Evolutionary conservation across 2,888 invertebrate genomes (phyloP).

Genomic region (Epinotia ramella): DNA sequence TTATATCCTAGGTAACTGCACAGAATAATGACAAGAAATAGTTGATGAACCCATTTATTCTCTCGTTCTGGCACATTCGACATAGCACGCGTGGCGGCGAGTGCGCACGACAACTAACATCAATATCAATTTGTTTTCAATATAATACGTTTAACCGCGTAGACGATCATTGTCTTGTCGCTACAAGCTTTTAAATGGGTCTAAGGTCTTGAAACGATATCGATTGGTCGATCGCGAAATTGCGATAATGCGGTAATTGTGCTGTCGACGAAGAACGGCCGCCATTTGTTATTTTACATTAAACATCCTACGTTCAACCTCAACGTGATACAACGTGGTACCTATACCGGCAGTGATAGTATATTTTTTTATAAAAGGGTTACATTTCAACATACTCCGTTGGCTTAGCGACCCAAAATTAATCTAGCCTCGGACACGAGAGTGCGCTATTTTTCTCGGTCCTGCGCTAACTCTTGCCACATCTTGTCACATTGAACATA

Average conservation of each 20-base stretch:
- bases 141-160: neutral
- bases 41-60: neutral
- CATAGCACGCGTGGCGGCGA: neutral
- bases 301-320: neutral
- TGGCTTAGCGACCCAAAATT: too few species aligned
- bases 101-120: neutral
- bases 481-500: too few species aligned
- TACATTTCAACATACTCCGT: too few species aligned
- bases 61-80: neutral
- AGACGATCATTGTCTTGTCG: conserved; percentile 8
- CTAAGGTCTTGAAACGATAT: conserved; percentile 14
- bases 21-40: too few species aligned
- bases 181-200: conserved; percentile 22
- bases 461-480: too few species aligned
- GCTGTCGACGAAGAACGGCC: neutral
- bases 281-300: neutral
- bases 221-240: conserved; percentile 26
- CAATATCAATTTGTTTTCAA: neutral
- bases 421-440: too few species aligned
- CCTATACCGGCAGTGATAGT: too few species aligned
- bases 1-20: too few species aligned
- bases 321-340: neutral
- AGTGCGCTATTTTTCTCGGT: too few species aligned
- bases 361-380: too few species aligned
- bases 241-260: conserved; percentile 27